Evolutionary conservation across 2,888 invertebrate species (phyloP), one percentile per base, ranked within the genome.

Genomic region (Plemyria rubiginata): DNA sequence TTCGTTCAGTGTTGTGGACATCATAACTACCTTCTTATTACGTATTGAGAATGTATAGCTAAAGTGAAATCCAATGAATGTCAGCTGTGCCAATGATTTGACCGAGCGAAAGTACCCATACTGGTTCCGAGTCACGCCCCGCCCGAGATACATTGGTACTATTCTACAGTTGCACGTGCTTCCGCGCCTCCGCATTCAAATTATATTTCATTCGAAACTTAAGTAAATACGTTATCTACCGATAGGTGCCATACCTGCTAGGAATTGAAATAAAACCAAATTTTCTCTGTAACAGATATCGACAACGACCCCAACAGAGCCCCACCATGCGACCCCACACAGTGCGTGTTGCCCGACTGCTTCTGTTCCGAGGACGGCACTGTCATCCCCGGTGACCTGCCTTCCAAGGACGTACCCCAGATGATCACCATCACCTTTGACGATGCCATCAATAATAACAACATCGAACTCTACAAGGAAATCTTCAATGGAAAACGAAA

Each of bases 351-450:
- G 68, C 98, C 98, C 41, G 98, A 98, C 85, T 98, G 98, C 85
- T 98, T 98, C 96, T 98, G 98, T 82, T 98, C 98, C 9, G 97
- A 98, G 85, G 98, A 98, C 81, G 98, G 98, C 70, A 98, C 98
- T 41, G 93, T 94, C 48, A 96, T 97, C 74, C 98, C 98, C 67
- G 97, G 97, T 12, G 97, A 97, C 80, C 90, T 97, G 53, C 97
- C 97, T 12, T 85, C 95, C 67, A 96, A 95, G 88, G 97, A 97
- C 79, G 97, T 98, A 0, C 98, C 98, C 5, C 98, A 98, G 93
- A 98, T 98, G 98, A 96, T 98, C 81, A 98, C 97, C 62, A 96
- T 98, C 82, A 98, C 98, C 54, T 98, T 98, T 84, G 98, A 98
- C 82, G 98, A 98, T 79, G 98, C 98, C 79, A 97, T 98, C 88